Conservation (phyloP, 2,888 invertebrate species). For the Meghimatium bilineatum region DNA sequence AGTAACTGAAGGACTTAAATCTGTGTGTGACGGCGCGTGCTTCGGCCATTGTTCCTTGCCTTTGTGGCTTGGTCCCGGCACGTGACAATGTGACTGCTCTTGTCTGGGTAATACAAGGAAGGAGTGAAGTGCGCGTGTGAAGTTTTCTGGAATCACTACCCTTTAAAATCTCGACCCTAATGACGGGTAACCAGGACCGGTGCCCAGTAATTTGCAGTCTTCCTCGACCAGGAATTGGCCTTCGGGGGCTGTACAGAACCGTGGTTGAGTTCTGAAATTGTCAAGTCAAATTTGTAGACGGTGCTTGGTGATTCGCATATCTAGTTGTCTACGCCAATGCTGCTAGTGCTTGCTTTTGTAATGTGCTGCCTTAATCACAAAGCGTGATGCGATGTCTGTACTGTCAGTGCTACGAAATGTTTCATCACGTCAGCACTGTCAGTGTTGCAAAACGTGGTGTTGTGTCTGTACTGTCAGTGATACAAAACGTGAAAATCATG, state of each 20-base stretch:
- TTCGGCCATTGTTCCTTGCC: background rate
- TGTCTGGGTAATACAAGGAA: slow-evolving; percentile 35
- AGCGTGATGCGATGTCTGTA: no score
- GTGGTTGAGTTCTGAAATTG: no score
- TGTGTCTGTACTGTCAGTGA: no score
- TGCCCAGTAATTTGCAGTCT: slow-evolving; percentile 21
- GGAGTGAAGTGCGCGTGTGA: slow-evolving; percentile 32
- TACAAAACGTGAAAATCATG: no score
- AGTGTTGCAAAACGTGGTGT: no score
- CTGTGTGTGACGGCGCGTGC: slow-evolving; percentile 21
- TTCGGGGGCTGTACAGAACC: background rate
- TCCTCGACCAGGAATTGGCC: slow-evolving; percentile 16
- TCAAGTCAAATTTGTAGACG: no score
- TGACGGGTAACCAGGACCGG: slow-evolving; percentile 27
- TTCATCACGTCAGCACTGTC: no score
- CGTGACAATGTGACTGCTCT: slow-evolving; percentile 27
- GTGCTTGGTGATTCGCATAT: no score
- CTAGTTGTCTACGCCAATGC: no score
- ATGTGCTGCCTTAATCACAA: no score
- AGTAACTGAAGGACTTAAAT: background rate
- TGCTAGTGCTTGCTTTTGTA: no score
- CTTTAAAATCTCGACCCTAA: background rate
- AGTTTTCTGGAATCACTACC: slow-evolving; percentile 7
- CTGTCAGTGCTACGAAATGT: no score
- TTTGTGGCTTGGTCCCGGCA: slow-evolving; percentile 20